These are phyloP conservation scores for Tenthredo amoena DNA, from an alignment of 2,888 invertebrate genomes.

Conservation along the genomic window DNA sequence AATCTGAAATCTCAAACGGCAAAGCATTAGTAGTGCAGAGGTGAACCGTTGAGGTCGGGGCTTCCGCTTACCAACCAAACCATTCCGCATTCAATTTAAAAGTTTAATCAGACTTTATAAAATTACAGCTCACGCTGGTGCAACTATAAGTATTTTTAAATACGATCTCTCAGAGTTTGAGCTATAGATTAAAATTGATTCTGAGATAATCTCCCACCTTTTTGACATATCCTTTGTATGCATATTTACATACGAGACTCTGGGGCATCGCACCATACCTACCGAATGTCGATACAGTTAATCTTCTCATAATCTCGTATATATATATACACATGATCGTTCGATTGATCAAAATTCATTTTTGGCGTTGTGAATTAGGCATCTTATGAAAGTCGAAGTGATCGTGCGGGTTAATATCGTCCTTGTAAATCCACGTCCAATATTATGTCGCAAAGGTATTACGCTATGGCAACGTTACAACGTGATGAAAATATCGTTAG, in stretches of 20 bases:
- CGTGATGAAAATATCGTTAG: conserved; percentile 53
- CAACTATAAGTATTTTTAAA: conserved; percentile 55
- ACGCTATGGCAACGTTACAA: conserved; percentile 49
- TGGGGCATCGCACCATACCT: not conserved
- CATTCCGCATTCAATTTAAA: conserved; percentile 76
- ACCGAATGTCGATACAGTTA: conserved; percentile 11
- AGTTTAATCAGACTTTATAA: conserved; percentile 78
- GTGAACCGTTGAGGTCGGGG: conserved; percentile 77
- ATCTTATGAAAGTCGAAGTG: not conserved
- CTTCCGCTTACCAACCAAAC: conserved; percentile 76
- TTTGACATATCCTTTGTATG: conserved; percentile 21
- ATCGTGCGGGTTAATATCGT: not conserved
- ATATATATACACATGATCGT: not conserved
- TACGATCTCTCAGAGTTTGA: conserved; percentile 23
- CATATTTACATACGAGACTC: conserved; percentile 28
- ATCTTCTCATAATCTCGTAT: conserved; percentile 33
- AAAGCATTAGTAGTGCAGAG: conserved; percentile 77
- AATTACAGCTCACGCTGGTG: conserved; percentile 68
- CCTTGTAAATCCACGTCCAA: conserved; percentile 29
- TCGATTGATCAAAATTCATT: conserved; percentile 46
- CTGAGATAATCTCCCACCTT: conserved; percentile 19
- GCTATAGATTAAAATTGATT: conserved; percentile 36
- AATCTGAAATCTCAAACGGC: conserved; percentile 70
- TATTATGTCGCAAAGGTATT: conserved; percentile 44
- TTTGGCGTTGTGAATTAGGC: conserved; percentile 22